These are phyloP conservation scores for Myripristis jacobus DNA, from an alignment of 2,797 vertebrate species.

Conservation along the genomic window DNA sequence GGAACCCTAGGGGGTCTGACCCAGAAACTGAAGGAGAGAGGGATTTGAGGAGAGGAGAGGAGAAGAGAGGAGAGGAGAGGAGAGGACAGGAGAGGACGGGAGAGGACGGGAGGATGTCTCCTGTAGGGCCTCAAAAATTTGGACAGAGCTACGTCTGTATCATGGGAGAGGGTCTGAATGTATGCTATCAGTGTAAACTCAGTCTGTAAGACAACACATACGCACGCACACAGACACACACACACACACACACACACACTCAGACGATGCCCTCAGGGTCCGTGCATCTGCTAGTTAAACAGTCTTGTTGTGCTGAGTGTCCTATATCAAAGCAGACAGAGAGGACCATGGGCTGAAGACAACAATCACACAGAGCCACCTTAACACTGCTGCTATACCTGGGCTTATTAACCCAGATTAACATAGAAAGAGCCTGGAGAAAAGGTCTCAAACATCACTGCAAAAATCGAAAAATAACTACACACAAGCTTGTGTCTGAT, in stretches of 20 bases:
- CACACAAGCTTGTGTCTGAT: neutral
- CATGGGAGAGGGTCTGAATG: conserved; percentile 38
- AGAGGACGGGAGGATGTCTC: conserved; percentile 13
- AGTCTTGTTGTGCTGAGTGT: conserved; percentile 18
- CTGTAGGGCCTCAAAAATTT: conserved; percentile 45
- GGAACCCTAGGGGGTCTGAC: conserved; percentile 70
- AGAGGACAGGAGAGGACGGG: conserved; percentile 15
- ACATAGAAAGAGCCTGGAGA: too few species aligned
- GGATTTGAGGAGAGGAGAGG: conserved; percentile 4
- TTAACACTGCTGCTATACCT: conserved; percentile 7
- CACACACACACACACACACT: neutral
- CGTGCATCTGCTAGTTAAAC: conserved; percentile 35
- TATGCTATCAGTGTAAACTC: conserved; percentile 25
- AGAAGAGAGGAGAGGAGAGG: conserved; percentile 13
- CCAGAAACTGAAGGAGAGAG: conserved; percentile 62
- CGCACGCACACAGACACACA: neutral
- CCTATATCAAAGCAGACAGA: conserved; percentile 42
- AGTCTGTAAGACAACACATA: conserved; percentile 2
- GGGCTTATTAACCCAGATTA: neutral
- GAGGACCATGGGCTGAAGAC: conserved; percentile 39
- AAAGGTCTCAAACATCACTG: neutral
- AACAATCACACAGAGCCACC: neutral
- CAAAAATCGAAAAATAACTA: neutral
- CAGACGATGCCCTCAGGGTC: conserved; percentile 26
- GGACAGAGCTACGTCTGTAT: conserved; percentile 23